phyloP scores from a whole-genome alignment of 2,888 invertebrate species.

The Phlogophora meticulosa region DNA sequence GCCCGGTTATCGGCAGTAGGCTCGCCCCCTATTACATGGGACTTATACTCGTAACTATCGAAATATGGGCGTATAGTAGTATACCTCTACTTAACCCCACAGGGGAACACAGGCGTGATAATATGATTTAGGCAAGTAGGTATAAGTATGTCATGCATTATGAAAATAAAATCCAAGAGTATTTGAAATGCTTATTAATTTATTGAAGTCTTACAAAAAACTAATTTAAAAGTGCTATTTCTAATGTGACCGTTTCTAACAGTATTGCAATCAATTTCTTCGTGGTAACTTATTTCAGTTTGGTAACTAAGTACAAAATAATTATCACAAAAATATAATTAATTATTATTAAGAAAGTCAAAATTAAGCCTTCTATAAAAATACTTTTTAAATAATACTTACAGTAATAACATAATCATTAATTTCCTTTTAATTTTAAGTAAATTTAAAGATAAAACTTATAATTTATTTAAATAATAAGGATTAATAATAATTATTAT shows the following conservation, averaged over 20 bases:
- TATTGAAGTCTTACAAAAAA: conserved; percentile 53
- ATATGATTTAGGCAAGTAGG: no score
- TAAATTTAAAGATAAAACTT: no score
- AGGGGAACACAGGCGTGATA: no score
- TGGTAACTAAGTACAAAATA: conserved; percentile 54
- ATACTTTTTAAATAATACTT: neutral
- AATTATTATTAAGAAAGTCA: conserved; percentile 28
- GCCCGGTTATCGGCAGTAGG: no score
- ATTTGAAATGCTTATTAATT: conserved; percentile 59
- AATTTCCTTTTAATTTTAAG: no score
- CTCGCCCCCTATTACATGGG: no score
- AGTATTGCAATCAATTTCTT: conserved; percentile 53
- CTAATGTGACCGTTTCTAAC: conserved; percentile 1
- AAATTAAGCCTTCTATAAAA: conserved; percentile 1
- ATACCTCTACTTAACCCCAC: no score
- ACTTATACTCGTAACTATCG: no score
- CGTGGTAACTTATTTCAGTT: conserved; percentile 53
- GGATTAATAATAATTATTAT: neutral
- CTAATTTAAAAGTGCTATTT: conserved; percentile 24
- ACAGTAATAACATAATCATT: neutral
- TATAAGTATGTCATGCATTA: neutral
- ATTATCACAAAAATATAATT: conserved; percentile 44
- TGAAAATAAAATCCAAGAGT: conserved; percentile 5
- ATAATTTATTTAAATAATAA: neutral
- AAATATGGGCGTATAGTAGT: no score